Evolutionary conservation across 2,113 vertebrate species (phyloP).

Genomic region (Cyanoderma ruficeps): DNA sequence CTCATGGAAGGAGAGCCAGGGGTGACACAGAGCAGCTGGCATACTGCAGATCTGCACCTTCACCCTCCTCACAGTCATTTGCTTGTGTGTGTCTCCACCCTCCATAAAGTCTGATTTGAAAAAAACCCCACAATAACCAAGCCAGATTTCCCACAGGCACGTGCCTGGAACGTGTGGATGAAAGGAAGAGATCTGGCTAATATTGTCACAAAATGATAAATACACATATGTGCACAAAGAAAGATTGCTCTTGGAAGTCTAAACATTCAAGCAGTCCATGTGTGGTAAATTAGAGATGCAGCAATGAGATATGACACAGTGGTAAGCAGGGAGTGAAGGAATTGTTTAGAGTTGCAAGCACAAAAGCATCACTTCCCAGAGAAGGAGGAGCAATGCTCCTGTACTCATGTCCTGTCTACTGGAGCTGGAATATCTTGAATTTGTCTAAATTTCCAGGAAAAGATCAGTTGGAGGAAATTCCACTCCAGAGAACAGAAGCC

Average conservation of each 20-base stretch:
- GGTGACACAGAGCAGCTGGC: background rate
- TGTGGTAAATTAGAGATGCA: background rate
- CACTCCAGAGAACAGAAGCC: background rate
- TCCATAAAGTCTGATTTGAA: background rate
- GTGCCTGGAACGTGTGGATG: background rate
- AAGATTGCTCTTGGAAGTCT: background rate
- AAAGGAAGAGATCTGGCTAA: background rate
- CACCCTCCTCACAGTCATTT: background rate
- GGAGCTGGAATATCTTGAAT: background rate
- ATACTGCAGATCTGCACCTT: background rate
- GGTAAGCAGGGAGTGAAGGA: background rate
- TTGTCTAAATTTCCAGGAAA: background rate
- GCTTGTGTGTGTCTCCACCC: background rate
- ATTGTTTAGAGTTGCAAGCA: background rate
- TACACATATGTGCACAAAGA: background rate
- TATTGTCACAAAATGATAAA: background rate
- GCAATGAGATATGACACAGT: background rate
- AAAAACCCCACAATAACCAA: background rate
- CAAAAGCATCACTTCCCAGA: background rate
- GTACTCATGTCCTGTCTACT: background rate
- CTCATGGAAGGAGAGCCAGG: background rate
- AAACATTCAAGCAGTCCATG: background rate
- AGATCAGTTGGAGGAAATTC: background rate
- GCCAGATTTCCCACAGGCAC: background rate
- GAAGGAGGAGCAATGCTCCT: background rate